Base-by-base conservation (phyloP, 35 echinoderm and acorn worm species). In the Stichopus chloronotus region DNA sequence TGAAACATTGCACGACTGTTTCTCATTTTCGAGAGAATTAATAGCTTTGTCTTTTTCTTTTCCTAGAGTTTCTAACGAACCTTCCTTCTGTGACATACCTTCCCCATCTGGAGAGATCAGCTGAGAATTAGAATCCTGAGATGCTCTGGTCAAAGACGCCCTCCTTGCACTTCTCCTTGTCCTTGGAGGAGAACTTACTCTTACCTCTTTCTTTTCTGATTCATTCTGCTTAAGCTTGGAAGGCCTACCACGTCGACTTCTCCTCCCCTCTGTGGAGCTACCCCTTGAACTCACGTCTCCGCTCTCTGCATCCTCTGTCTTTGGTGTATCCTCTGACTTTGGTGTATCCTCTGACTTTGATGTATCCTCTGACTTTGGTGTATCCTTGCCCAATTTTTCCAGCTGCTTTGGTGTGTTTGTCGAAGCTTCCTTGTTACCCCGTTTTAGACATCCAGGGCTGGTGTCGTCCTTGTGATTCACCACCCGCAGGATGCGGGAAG, bases 401-500 rank as follows among this genome's bases (percentile, higher is more conserved):
- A 21, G 19, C 17, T 74, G 69, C 17, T 4, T 16, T 8, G 69
- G 22, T 14, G 7, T 74, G 69, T 16, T 24, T 7, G 17, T 7
- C 22, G 69, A 21, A 22, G 7, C 8, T 7, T 74, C 69, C 22
- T 14, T 20, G 4, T n/a, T 7, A 8, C 19, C 17, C 22, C 1
- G 20, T 20, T 74, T 22, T 74, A 0, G 69, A 74, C 69, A 16
- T 74, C 6, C 69, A 43, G 30, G 30, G 2, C 4, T n/a, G 7
- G 16, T 52, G 10, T 91, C 58, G 8, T 79, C 90, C 55, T 59
- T 79, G 14, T 53, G 57, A 78, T 96, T 90, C 4, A 88, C 95
- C 21, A 95, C 88, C 55, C 97, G 93, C 20, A 94, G 59, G 25
- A 99, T 78, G n/a, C 97, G 91, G 7, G 95, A 92, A n/a, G 94